phyloP scores from a whole-genome alignment of 1,140 invertebrate genomes.

The Camponotus floridanus region DNA sequence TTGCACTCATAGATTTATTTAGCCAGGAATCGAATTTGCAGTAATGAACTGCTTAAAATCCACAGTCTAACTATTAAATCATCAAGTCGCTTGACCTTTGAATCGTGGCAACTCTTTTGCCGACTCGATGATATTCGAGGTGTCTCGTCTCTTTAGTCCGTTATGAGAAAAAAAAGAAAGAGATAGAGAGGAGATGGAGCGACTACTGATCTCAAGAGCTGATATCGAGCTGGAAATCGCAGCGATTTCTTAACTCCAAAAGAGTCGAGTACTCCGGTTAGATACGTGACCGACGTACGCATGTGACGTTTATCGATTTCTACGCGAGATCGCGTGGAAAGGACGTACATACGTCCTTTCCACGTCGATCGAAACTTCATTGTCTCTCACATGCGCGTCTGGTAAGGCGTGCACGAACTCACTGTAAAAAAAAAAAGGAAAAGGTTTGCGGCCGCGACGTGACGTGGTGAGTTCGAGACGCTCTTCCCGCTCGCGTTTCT shows the following conservation, averaged over 20 bases:
- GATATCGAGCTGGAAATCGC: conserved; percentile 49
- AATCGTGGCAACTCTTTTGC: conserved; percentile 15
- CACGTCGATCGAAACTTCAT: conserved; percentile 66
- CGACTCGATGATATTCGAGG: neutral
- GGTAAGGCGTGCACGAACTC: conserved; percentile 28
- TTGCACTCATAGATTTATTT: conserved; percentile 18
- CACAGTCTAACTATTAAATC: neutral
- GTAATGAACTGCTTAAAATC: conserved; percentile 37
- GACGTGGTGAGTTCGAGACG: conserved; percentile 26
- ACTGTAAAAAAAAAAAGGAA: conserved; percentile 1
- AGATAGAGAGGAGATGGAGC: conserved; percentile 1
- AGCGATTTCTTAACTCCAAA: conserved; percentile 72
- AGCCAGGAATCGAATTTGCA: neutral
- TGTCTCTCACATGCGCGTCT: conserved; percentile 27
- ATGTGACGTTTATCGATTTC: conserved; percentile 73
- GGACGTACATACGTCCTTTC: conserved; percentile 46
- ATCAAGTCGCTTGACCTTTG: conserved; percentile 32
- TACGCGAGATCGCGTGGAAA: conserved; percentile 64
- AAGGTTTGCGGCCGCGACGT: conserved; percentile 49
- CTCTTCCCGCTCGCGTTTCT: conserved; percentile 44
- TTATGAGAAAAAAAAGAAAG: conserved; percentile 64
- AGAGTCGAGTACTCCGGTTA: conserved; percentile 69
- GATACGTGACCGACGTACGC: conserved; percentile 71
- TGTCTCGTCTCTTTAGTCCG: conserved; percentile 2
- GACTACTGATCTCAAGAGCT: conserved; percentile 27